Evolutionary conservation across 2,888 invertebrate species (phyloP).

Genomic region (Acronicta leporina): DNA sequence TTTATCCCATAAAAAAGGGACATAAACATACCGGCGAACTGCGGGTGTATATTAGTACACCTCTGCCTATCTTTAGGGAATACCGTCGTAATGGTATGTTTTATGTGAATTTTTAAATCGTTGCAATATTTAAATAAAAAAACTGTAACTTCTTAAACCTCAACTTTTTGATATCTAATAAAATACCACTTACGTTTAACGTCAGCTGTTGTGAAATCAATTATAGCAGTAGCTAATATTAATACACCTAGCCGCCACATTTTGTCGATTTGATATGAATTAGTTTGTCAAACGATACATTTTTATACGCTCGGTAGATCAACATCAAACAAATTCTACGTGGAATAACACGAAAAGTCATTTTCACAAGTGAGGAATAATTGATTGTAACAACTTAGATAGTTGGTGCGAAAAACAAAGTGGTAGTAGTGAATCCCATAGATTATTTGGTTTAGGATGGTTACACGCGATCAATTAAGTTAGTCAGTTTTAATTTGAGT

Average conservation of each 20-base stretch:
- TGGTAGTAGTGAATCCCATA: conserved; percentile 34
- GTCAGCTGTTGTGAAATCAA: conserved; percentile 57
- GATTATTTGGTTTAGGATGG: conserved; percentile 22
- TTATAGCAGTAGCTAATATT: conserved; percentile 53
- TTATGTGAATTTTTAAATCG: no score
- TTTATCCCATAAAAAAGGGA: no score
- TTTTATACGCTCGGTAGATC: conserved; percentile 71
- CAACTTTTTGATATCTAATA: background rate
- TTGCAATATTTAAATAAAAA: no score
- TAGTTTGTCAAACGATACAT: conserved; percentile 58
- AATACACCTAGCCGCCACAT: conserved; percentile 74
- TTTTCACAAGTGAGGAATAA: conserved; percentile 64
- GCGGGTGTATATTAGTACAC: no score
- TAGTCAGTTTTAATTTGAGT: conserved; percentile 1
- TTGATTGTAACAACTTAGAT: conserved; percentile 53
- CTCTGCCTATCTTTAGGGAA: no score
- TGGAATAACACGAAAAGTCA: conserved; percentile 52
- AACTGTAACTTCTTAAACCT: no score
- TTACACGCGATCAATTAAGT: conserved; percentile 8
- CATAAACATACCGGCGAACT: no score
- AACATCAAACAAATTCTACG: conserved; percentile 61
- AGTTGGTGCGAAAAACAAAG: conserved; percentile 57
- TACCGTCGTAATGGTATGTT: no score
- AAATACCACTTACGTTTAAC: conserved; percentile 66
- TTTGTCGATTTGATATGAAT: conserved; percentile 60